Evolutionary conservation across 2,113 vertebrate species (phyloP).

Genomic region (Lagopus muta): DNA sequence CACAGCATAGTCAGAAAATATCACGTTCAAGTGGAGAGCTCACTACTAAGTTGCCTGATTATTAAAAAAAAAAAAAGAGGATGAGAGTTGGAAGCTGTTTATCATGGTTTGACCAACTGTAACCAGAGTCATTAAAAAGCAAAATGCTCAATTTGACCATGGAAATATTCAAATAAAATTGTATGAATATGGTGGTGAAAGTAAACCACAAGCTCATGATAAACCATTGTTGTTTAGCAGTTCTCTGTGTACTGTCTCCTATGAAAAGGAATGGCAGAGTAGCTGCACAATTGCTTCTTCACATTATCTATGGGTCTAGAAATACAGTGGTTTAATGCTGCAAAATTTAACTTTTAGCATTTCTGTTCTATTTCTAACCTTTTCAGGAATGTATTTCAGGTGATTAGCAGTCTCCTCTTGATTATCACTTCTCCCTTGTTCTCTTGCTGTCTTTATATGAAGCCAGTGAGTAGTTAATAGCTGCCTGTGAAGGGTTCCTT

Average conservation of each 20-base stretch:
- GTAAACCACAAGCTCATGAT: not conserved
- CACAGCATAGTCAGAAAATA: not conserved
- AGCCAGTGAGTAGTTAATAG: not conserved
- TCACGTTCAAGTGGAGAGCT: not conserved
- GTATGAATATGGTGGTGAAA: not conserved
- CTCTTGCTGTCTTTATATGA: not conserved
- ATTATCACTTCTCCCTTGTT: not conserved
- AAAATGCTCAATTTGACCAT: not conserved
- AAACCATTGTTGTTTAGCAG: not conserved
- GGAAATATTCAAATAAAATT: not conserved
- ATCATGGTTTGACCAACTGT: not conserved
- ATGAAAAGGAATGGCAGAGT: not conserved
- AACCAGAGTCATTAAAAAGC: not conserved
- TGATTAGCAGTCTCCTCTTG: not conserved
- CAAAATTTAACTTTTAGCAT: not conserved
- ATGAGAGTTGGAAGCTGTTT: not conserved
- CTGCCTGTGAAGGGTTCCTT: not conserved
- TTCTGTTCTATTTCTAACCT: not conserved
- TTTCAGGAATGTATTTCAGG: not conserved
- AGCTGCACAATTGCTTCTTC: not conserved
- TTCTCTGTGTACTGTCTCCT: not conserved
- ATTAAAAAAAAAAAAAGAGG: not conserved
- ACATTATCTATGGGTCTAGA: rapidly evolving
- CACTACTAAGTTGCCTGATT: not conserved
- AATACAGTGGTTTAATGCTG: not conserved